These are phyloP conservation scores for Aspidoscelis tigris DNA, from an alignment of 2,113 vertebrate species.

Conservation along the genomic window DNA sequence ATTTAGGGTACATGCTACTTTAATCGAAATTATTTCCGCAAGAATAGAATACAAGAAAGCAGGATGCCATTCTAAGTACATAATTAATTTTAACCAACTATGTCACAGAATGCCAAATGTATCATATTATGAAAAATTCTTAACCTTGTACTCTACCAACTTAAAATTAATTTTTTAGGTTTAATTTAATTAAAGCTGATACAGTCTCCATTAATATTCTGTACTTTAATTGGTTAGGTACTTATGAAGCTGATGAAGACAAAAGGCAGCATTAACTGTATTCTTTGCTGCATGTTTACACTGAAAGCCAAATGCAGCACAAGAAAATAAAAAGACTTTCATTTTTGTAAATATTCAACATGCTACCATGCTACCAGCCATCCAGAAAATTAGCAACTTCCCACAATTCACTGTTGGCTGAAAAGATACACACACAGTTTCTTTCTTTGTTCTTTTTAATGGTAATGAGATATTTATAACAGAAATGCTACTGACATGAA, in stretches of 20 bases:
- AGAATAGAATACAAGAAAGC: conserved; percentile 4
- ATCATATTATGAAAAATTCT: background rate
- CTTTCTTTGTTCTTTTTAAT: conserved; percentile 12
- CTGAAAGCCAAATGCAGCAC: background rate
- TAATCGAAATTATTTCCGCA: conserved; percentile 16
- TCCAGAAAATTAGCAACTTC: conserved; percentile 29
- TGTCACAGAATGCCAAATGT: conserved; percentile 40
- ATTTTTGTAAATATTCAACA: conserved; percentile 16
- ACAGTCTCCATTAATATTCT: background rate
- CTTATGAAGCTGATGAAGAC: conserved; percentile 6
- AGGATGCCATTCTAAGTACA: conserved; percentile 56
- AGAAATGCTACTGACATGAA: conserved; percentile 13
- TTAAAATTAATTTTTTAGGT: conserved; percentile 18
- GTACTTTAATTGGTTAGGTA: background rate
- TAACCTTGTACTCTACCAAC: conserved; percentile 7
- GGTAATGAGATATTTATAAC: conserved; percentile 36
- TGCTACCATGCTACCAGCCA: conserved; percentile 20
- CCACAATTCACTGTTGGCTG: conserved; percentile 33
- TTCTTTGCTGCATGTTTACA: background rate
- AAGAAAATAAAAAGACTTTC: conserved; percentile 25
- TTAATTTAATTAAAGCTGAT: conserved; percentile 25
- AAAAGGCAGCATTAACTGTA: conserved; percentile 3
- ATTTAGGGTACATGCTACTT: conserved; percentile 4
- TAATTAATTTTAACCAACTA: conserved; percentile 72
- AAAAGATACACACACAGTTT: conserved; percentile 35